Evolutionary conservation across 64 coral and sea anemone species (phyloP), one percentile per base, ranked within the genome.

Genomic region (Stylophora pistillata): DNA sequence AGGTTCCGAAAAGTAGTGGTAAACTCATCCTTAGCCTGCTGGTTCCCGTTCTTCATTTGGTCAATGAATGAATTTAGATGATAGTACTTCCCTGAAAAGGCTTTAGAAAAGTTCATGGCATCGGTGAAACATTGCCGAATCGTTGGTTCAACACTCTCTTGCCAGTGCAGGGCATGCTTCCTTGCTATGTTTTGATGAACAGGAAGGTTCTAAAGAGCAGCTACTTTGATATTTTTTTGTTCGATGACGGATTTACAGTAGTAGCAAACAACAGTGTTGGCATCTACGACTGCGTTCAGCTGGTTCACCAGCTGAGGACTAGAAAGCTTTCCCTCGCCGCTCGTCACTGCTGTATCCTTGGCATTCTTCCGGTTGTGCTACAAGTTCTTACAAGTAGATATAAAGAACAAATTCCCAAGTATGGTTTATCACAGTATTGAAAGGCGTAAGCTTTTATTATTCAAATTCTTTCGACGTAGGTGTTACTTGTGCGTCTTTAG

Each of bases 161-260:
- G 91, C 91, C 91, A 93, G 32, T 58, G 62, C 18, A 58, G 64
- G 30, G 91, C 85, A 65, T 93, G 91, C 71, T 93, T 81, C 31
- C 86, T 81, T 25, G 91, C 91, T 12, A 53, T 60, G 14, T 56
- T 25, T 82, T 93, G 91, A 73, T 93, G 68, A 55, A 54, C 78
- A 6, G 91, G 69, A 33, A 93, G 77, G 34, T 73, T 88, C 37
- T 63, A 76, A 54, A 93, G 72, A 81, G 63, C 60, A 60, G 74
- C 27, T 81, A 88, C 18, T 54, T 83, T 86, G 47, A 93, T 93
- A 59, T 93, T 56, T 37, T 17, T 86, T 80, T 93, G 91, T 64
- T 33, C 77, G 61, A 82, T 74, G 87, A 93, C 55, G 12, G 68
- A 93, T 30, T 93, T 68, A 57, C 53, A 47, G 56, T 83, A 93